Conservation (phyloP, 2,797 vertebrate species). For the Rallus crepitans region DNA sequence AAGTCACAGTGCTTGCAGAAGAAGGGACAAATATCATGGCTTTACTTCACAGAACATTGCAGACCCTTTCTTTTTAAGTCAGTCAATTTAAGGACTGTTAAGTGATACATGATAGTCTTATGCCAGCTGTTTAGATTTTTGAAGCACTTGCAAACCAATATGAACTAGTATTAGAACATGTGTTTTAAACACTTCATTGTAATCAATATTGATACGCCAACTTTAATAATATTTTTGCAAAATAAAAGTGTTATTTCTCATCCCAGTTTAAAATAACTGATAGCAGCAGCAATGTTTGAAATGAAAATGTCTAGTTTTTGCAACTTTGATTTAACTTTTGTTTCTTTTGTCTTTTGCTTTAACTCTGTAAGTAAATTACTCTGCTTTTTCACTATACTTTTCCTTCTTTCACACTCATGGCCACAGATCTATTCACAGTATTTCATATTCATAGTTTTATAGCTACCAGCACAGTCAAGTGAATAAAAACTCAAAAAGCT, state of each 20-base stretch:
- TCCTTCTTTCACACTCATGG: not conserved
- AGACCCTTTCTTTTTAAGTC: conserved; percentile 3
- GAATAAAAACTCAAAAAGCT: conserved; percentile 53
- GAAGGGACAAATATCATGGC: not conserved
- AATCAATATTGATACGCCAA: not conserved
- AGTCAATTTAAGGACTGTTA: not conserved
- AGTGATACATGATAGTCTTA: not conserved
- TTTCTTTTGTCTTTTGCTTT: not conserved
- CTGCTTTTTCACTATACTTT: not conserved
- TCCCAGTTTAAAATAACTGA: not conserved
- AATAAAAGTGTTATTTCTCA: not conserved
- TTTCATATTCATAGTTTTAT: conserved; percentile 16
- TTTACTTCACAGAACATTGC: conserved; percentile 4
- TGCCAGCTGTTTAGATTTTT: not conserved
- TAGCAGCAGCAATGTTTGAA: not conserved
- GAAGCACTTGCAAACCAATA: not conserved
- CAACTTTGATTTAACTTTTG: not conserved
- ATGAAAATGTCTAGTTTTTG: not conserved
- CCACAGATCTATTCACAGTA: not conserved
- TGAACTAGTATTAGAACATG: not conserved
- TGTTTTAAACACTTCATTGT: not conserved
- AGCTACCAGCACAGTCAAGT: conserved; percentile 2
- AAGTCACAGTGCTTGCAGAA: not conserved
- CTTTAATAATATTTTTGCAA: not conserved
- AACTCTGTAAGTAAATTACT: not conserved